Conservation (phyloP, 1,140 invertebrate species). For the Tenebrio molitor region DNA sequence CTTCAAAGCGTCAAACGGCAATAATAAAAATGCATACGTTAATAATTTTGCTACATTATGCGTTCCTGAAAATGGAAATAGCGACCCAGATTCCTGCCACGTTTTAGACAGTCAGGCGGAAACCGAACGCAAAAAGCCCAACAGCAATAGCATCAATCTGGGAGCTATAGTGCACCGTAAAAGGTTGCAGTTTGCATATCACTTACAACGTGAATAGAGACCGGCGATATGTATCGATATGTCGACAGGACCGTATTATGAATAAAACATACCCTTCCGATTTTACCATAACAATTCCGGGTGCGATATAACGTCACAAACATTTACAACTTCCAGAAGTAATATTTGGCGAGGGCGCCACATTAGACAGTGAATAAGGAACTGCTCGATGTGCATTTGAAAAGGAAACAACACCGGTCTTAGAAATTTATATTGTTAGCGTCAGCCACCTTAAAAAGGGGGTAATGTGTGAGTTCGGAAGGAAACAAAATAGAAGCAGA, state of each 20-base stretch:
- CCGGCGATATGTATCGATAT: conserved; percentile 33
- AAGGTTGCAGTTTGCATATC: conserved; percentile 38
- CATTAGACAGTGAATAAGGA: conserved; percentile 20
- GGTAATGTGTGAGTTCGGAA: conserved; percentile 20
- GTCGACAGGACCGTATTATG: conserved; percentile 29
- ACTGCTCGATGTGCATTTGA: conserved; percentile 23
- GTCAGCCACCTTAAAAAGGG: conserved; percentile 18
- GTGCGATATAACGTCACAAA: conserved; percentile 25
- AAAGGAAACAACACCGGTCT: background rate
- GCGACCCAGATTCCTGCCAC: conserved; percentile 4
- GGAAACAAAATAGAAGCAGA: conserved; percentile 15
- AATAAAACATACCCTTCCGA: conserved; percentile 26
- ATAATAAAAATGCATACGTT: conserved; percentile 7
- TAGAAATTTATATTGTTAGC: conserved; percentile 30
- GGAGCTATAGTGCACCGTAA: conserved; percentile 7
- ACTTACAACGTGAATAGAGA: conserved; percentile 30
- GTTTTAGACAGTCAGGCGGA: background rate
- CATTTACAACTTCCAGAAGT: conserved; percentile 30
- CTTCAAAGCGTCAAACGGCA: conserved; percentile 3
- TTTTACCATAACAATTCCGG: conserved; percentile 36
- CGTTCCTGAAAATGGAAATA: conserved; percentile 17
- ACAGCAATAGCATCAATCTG: conserved; percentile 27
- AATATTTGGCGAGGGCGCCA: conserved; percentile 6
- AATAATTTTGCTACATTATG: conserved; percentile 3
- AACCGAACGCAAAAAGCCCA: conserved; percentile 17